Percentiles rank a stretch among this genome's conserved stretches.
These are phyloP conservation scores for Diaphora mendica DNA, from an alignment of 2,888 invertebrate genomes.

Conservation along the genomic window DNA sequence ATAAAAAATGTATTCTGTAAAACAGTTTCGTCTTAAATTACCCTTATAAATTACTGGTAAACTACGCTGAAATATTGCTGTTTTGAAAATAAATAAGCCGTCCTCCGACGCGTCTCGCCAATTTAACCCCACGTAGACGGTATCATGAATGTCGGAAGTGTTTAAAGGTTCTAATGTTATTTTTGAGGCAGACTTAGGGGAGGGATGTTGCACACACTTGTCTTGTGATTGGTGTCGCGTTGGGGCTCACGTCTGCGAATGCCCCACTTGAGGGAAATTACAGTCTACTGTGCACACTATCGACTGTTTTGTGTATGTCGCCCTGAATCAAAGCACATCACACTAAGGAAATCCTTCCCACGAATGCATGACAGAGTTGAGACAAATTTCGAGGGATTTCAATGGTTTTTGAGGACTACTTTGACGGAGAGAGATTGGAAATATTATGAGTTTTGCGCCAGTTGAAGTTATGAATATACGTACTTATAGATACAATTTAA, in stretches of 20 bases:
- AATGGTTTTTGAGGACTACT: conserved; percentile 55
- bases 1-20: no score
- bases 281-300: conserved; percentile 70
- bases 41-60: neutral
- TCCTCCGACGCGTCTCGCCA: conserved; percentile 15
- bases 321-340: conserved; percentile 62
- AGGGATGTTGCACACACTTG: conserved; percentile 60
- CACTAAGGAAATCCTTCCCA: conserved; percentile 62
- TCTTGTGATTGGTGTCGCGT: conserved; percentile 67
- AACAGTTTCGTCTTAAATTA: neutral
- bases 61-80: neutral
- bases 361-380: conserved; percentile 43
- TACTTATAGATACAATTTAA: neutral
- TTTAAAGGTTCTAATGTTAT: conserved; percentile 59
- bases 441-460: neutral
- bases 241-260: conserved; percentile 58
- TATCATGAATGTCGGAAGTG: conserved; percentile 32
- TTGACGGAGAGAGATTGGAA: conserved; percentile 6
- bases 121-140: conserved; percentile 16
- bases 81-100: conserved; percentile 20
- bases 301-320: conserved; percentile 68
- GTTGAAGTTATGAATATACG: neutral
- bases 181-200: conserved; percentile 63
- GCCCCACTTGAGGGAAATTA: conserved; percentile 79
- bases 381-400: conserved; percentile 51